These are phyloP conservation scores for Cynopterus sphinx DNA, from an alignment of 2,797 vertebrate genomes.

Conservation along the genomic window DNA sequence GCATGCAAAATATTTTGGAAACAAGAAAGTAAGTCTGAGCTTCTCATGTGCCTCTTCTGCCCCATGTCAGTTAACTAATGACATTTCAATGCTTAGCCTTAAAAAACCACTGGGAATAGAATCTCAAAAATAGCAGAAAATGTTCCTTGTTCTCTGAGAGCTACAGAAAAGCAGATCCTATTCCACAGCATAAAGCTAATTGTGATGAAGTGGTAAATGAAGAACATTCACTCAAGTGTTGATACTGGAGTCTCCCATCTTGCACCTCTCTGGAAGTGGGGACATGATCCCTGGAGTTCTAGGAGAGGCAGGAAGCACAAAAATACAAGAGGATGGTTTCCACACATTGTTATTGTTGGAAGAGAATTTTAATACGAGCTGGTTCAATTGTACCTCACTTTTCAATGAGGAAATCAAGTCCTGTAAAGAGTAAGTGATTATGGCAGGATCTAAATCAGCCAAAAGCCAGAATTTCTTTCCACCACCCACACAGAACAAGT, in stretches of 20 bases:
- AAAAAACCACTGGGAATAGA: background rate
- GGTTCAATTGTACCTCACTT: background rate
- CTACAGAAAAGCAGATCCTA: background rate
- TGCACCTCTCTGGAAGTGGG: background rate
- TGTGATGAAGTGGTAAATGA: background rate
- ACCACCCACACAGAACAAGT: background rate
- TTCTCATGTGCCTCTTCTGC: background rate
- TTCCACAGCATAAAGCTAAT: background rate
- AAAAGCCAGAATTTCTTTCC: background rate
- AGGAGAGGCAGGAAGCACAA: background rate
- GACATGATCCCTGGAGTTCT: background rate
- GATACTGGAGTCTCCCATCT: background rate
- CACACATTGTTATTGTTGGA: background rate
- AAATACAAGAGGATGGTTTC: background rate
- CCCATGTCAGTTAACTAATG: background rate
- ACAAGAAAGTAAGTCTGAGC: background rate
- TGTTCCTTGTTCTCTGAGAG: background rate
- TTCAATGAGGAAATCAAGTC: background rate
- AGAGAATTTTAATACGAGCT: background rate
- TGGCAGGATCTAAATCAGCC: background rate
- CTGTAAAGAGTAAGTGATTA: background rate
- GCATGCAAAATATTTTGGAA: background rate
- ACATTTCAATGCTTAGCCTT: background rate
- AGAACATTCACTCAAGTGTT: background rate
- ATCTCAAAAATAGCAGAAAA: background rate